A percentile compares a stretch with the other conserved stretches of the same genome.
These are phyloP conservation scores for Hyperoplus immaculatus DNA, from an alignment of 2,797 vertebrate genomes.

Conservation along the genomic window DNA sequence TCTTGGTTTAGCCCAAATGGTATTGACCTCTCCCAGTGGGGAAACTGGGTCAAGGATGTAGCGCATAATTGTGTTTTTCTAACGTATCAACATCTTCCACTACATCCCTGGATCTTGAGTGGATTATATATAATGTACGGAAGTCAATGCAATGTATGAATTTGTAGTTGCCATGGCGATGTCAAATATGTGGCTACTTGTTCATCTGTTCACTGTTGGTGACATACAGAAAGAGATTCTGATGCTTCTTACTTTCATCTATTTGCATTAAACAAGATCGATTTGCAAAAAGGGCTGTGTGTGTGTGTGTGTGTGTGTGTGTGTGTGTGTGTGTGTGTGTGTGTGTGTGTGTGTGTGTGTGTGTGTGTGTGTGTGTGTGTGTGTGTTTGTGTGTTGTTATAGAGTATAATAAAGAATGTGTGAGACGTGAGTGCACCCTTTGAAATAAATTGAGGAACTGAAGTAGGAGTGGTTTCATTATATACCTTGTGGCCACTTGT, in stretches of 20 bases:
- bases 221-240: constrained; percentile 41
- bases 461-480: constrained; percentile 64
- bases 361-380: background rate
- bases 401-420: constrained; percentile 37
- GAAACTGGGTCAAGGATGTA: constrained; percentile 29
- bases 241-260: constrained; percentile 36
- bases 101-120: constrained; percentile 18
- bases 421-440: background rate
- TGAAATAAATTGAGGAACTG: constrained; percentile 55
- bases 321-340: background rate
- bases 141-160: constrained; percentile 55
- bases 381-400: constrained; percentile 4
- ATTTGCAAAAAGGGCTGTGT: constrained; percentile 19
- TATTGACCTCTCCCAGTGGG: constrained; percentile 9
- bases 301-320: constrained; percentile 1
- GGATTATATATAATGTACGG: constrained; percentile 36
- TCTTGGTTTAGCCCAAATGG: constrained; percentile 7
- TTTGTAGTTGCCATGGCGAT: constrained; percentile 76
- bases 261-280: constrained; percentile 29
- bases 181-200: constrained; percentile 57
- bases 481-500: constrained; percentile 65
- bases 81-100: constrained; percentile 11
- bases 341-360: constrained; percentile 3
- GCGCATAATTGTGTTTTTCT: background rate
- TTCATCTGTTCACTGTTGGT: constrained; percentile 53